phyloP scores from a whole-genome alignment of 2,888 invertebrate genomes.

The Clistopyga incitator region DNA sequence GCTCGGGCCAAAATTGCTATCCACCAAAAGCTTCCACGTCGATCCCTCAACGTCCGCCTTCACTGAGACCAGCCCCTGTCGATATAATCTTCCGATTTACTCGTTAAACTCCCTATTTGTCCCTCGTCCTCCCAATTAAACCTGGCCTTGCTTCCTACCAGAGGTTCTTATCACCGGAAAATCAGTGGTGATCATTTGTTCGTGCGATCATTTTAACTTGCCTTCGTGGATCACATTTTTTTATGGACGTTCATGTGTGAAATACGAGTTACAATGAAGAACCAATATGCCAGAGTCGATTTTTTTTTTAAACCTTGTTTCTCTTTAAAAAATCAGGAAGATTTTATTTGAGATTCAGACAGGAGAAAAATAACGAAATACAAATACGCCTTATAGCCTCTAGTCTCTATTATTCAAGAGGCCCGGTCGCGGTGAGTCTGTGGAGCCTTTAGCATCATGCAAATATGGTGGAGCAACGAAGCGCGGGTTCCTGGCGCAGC shows the following conservation, averaged over 20 bases:
- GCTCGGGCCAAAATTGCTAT: slow-evolving; percentile 45
- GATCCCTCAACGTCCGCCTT: slow-evolving; percentile 9
- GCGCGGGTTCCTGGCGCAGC: slow-evolving; percentile 70
- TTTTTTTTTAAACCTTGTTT: not conserved
- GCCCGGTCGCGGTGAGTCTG: slow-evolving; percentile 15
- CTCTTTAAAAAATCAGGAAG: not conserved
- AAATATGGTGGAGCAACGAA: slow-evolving; percentile 75
- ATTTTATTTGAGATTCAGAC: not conserved
- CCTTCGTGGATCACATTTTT: not conserved
- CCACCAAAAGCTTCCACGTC: not conserved
- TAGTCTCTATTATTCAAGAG: slow-evolving; percentile 25
- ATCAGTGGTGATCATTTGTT: too few relatives aligned
- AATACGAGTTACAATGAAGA: too few relatives aligned
- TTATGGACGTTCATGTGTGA: not conserved
- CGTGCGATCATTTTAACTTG: not conserved
- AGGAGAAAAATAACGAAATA: not conserved
- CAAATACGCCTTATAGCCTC: not conserved
- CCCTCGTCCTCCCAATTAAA: not conserved
- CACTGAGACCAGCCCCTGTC: not conserved
- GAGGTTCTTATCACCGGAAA: not conserved
- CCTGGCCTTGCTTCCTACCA: not conserved
- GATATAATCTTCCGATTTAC: not conserved
- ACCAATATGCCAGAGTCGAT: too few relatives aligned
- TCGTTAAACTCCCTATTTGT: too few relatives aligned
- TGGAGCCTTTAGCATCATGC: slow-evolving; percentile 67